Percentiles rank a stretch among this genome's conserved stretches.
These are phyloP conservation scores for Hyposoter dolosus DNA, from an alignment of 2,888 invertebrate genomes.

Conservation along the genomic window DNA sequence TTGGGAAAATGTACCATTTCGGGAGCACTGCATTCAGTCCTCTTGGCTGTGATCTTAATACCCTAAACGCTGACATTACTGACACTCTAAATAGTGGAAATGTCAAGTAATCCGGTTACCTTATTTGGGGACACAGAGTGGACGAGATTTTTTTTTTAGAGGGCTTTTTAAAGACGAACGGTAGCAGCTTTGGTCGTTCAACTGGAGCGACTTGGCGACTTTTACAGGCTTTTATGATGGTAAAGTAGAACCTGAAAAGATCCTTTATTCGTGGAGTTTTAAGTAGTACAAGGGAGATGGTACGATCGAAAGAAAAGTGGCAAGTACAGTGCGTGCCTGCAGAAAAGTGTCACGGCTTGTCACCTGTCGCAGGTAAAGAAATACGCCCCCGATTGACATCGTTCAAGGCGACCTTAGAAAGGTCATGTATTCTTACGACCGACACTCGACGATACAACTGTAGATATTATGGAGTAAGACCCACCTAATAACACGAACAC, in stretches of 20 bases:
- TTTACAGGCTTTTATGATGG: conserved; percentile 48
- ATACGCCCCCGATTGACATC: conserved; percentile 55
- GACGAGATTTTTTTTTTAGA: conserved; percentile 50
- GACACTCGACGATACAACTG: conserved; percentile 43
- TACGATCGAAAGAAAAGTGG: conserved; percentile 23
- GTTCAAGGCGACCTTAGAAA: conserved; percentile 27
- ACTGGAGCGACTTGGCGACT: conserved; percentile 67
- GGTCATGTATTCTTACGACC: conserved; percentile 31
- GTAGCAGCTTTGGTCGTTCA: conserved; percentile 49
- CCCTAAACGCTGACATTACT: conserved; percentile 38
- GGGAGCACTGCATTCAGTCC: not conserved
- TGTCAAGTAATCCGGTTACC: conserved; percentile 53
- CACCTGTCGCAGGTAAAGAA: conserved; percentile 72
- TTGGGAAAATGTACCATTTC: not conserved
- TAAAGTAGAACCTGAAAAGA: conserved; percentile 44
- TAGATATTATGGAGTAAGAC: conserved; percentile 59
- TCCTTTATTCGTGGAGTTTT: conserved; percentile 33
- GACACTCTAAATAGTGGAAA: not conserved
- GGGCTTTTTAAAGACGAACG: conserved; percentile 41
- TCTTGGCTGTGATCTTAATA: not conserved
- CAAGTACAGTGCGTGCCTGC: conserved; percentile 57
- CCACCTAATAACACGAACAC: conserved; percentile 68
- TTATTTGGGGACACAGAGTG: conserved; percentile 57
- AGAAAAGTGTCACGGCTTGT: conserved; percentile 71
- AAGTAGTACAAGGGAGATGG: conserved; percentile 3